Evolutionary conservation across 2,797 vertebrate genomes (phyloP), one percentile per base, ranked within the genome.

Genomic region (Bradypus variegatus): DNA sequence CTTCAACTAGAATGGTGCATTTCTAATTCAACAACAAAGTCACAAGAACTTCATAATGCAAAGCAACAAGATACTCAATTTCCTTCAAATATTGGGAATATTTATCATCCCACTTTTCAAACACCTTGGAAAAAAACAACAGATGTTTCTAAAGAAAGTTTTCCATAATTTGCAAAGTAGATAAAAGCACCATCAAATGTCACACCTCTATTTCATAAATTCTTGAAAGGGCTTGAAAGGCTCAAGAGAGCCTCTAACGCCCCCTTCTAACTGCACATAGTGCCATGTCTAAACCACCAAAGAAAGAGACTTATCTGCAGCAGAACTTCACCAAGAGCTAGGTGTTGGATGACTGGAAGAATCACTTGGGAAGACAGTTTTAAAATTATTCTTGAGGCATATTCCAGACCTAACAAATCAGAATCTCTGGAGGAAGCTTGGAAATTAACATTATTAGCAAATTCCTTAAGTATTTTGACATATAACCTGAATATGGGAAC

Each of bases 1-100:
- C 58, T 80, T 53, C 25, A 62, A 10, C 19, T 65, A 83, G 33
- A 91, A 77, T 29, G 83, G 75, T 1, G 1, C 27, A 69, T 76
- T 83, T 84, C 41, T 72, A 93, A 79, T n/a, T 75, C 38, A 91
- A 65, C 38, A 91, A 65, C 10, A 72, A 80, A 91, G 31, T 88
- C 62, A 29, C 12, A 91, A 86, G 73, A 94, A 90, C 4, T 50
- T 36, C 60, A 85, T 55, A 21, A 89, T 67, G 14, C n/a, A 92
- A 33, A 88, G 38, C n/a, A 89, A 55, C 5, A 78, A 60, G 19
- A 4, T 45, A 90, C 33, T 58, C 21, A 23, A 67, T 67, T 81
- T 90, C 90, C 58, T n/a, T 58, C 79, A 93, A 80, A 21, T 41
- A 72, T 31, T 41, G 12, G 31, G 19, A 65, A 77, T 91, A 65